Evolutionary conservation across 64 coral and sea anemone species (phyloP).

Genomic region (Platygyra sinensis): DNA sequence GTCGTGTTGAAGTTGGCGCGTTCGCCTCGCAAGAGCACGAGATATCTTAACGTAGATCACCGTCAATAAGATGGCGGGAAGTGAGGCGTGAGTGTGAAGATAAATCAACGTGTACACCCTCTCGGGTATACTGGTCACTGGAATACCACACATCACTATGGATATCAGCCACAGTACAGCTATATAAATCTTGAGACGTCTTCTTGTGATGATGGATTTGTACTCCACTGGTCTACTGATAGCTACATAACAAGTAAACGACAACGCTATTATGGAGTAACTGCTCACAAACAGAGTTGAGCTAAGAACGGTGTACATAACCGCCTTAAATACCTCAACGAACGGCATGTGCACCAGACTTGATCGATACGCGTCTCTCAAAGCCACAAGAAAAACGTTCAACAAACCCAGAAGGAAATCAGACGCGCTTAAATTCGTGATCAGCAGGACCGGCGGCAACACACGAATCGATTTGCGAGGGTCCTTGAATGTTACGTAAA

Average conservation of each 20-base stretch:
- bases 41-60: background rate
- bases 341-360: background rate
- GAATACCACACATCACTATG: background rate
- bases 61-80: background rate
- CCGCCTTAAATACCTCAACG: background rate
- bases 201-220: background rate
- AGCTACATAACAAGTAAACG: background rate
- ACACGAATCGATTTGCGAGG: background rate
- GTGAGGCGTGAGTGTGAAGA: background rate
- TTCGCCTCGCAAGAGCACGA: background rate
- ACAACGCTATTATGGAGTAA: background rate
- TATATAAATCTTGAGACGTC: background rate
- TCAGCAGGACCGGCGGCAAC: background rate
- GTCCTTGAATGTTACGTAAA: background rate
- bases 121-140: background rate
- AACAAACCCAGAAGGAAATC: background rate
- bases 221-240: background rate
- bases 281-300: background rate
- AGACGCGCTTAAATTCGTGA: background rate
- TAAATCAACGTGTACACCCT: background rate
- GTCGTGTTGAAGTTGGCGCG: background rate
- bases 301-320: background rate
- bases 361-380: background rate
- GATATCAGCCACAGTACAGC: background rate
- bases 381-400: background rate